phyloP scores from a whole-genome alignment of 2,888 invertebrate genomes.

The Hydrotaea cyrtoneurina region DNA sequence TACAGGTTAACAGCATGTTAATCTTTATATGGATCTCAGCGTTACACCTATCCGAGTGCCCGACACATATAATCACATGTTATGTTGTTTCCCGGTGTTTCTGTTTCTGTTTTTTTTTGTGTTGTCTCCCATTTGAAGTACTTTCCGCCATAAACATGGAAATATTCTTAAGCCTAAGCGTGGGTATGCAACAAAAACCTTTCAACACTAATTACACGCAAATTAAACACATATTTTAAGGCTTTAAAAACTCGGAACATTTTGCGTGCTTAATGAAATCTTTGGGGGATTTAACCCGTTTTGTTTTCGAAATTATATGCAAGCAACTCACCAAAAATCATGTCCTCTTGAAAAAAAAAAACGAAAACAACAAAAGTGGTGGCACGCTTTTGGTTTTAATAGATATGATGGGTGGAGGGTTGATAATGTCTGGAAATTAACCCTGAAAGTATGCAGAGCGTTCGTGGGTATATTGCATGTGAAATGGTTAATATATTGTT shows the following conservation, averaged over 20 bases:
- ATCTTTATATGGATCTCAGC: constrained; percentile 45
- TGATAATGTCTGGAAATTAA: background rate
- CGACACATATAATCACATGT: constrained; percentile 3
- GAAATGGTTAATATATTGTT: background rate
- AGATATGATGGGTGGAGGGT: background rate
- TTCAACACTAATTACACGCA: constrained; percentile 71
- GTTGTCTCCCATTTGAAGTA: background rate
- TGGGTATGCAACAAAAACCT: constrained; percentile 60
- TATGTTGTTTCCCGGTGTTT: background rate
- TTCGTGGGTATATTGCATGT: background rate
- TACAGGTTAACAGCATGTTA: constrained; percentile 48
- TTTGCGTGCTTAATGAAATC: constrained; percentile 47
- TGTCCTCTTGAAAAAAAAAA: too few species aligned
- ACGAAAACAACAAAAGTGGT: background rate
- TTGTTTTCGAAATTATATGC: too few species aligned
- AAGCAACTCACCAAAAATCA: background rate
- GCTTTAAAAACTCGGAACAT: background rate
- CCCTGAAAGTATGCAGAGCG: background rate
- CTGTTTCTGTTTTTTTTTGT: background rate
- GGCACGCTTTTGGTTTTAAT: background rate
- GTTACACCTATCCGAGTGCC: too few species aligned
- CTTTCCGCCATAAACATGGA: constrained; percentile 50
- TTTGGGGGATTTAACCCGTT: constrained; percentile 53
- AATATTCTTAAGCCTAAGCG: constrained; percentile 66
- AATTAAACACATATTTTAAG: constrained; percentile 63